Percentiles rank a stretch among this genome's conserved stretches.
Conservation (phyloP, 2,113 vertebrate genomes). For the Pleuronectes platessa region DNA sequence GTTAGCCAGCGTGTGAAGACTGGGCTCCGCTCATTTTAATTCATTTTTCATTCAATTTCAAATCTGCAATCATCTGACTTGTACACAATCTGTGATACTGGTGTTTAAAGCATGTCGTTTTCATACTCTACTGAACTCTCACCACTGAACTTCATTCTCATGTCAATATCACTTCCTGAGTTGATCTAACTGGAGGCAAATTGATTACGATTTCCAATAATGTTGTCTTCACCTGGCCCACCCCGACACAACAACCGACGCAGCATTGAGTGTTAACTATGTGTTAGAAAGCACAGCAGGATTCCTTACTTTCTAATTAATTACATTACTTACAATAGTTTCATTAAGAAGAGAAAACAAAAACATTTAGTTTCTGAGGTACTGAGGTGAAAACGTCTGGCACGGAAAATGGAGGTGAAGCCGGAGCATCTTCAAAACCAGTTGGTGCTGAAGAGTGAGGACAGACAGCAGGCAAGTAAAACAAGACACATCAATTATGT, state of each 20-base stretch:
- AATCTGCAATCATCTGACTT: neutral
- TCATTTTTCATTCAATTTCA: neutral
- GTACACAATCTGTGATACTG: neutral
- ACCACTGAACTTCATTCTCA: conserved; percentile 21
- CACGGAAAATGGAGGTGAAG: neutral
- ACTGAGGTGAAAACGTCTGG: conserved; percentile 35
- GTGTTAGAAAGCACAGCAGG: conserved; percentile 19
- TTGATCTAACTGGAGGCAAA: conserved; percentile 61
- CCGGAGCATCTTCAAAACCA: conserved; percentile 4
- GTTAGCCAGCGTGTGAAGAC: neutral
- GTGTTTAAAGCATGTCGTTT: conserved; percentile 1
- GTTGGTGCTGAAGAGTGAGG: conserved; percentile 20
- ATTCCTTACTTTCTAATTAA: neutral
- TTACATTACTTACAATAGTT: conserved; percentile 19
- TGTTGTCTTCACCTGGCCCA: neutral
- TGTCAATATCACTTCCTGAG: conserved; percentile 73
- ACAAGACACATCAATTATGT: conserved; percentile 24
- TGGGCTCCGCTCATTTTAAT: neutral
- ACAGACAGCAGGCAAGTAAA: conserved; percentile 37
- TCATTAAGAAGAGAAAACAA: neutral
- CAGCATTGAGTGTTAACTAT: neutral
- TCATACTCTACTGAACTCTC: conserved; percentile 2
- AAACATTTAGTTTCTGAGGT: conserved; percentile 31
- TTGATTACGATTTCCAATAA: conserved; percentile 3
- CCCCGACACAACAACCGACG: neutral